These are phyloP conservation scores for Calypte anna DNA, from an alignment of 2,113 vertebrate species.

Conservation along the genomic window DNA sequence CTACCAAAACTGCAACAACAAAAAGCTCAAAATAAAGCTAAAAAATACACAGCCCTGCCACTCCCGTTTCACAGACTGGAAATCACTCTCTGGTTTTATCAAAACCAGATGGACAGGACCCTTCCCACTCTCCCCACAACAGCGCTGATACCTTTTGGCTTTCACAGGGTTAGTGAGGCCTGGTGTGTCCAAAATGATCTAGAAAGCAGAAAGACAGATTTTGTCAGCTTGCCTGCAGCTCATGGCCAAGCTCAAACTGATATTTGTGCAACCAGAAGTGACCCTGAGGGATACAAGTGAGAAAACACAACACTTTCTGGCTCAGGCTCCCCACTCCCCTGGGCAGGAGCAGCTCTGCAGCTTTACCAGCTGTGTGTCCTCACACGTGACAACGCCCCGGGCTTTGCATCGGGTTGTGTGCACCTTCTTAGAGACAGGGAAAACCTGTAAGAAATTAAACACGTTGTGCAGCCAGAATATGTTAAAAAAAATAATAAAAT, in stretches of 20 bases:
- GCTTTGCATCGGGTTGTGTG: slow-evolving; percentile 91
- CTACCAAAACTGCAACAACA: neutral
- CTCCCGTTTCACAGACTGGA: neutral
- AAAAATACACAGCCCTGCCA: fast-evolving
- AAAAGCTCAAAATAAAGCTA: neutral
- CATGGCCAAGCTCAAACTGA: fast-evolving
- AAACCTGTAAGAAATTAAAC: slow-evolving; percentile 79
- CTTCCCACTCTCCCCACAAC: fast-evolving
- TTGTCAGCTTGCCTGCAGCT: neutral
- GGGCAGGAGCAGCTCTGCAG: neutral
- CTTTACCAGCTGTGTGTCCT: slow-evolving; percentile 88
- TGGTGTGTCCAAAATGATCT: slow-evolving; percentile 95
- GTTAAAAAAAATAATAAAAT: no score
- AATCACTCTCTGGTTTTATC: neutral
- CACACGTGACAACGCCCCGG: slow-evolving; percentile 83
- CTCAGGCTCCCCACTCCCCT: fast-evolving
- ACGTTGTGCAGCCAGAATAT: fast-evolving
- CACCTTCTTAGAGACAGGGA: slow-evolving; percentile 94
- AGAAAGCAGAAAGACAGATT: neutral
- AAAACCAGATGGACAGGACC: fast-evolving
- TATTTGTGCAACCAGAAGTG: fast-evolving
- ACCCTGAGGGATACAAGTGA: fast-evolving
- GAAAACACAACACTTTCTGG: fast-evolving
- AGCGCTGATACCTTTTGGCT: slow-evolving; percentile 82
- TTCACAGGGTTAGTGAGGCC: slow-evolving; percentile 86